phyloP scores from a whole-genome alignment of 2,797 vertebrate species.

The Aselliscus stoliczkanus region DNA sequence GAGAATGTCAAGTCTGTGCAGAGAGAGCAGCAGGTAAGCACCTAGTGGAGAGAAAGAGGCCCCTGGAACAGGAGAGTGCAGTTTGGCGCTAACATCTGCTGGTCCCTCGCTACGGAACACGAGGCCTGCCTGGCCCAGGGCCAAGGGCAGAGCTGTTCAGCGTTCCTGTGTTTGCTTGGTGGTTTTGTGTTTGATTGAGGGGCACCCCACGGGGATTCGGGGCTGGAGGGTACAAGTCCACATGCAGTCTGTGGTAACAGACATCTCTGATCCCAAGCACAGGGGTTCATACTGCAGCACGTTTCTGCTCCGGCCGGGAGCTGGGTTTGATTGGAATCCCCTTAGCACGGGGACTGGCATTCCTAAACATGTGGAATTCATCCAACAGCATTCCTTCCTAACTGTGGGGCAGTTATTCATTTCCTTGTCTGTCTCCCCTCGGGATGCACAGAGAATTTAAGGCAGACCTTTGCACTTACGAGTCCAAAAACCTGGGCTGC shows the following conservation, averaged over 20 bases:
- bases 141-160: not conserved
- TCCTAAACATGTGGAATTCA: slow-evolving; percentile 67
- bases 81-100: not conserved
- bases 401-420: slow-evolving; percentile 61
- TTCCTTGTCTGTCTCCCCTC: slow-evolving; percentile 60
- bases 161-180: not conserved
- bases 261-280: not conserved
- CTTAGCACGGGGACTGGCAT: slow-evolving; percentile 29
- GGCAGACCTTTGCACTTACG: slow-evolving; percentile 44
- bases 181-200: not conserved
- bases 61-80: not conserved
- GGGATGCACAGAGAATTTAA: slow-evolving; percentile 44
- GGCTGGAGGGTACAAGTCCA: not conserved
- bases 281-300: not conserved
- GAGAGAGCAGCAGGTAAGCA: not conserved
- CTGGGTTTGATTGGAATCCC: slow-evolving; percentile 41
- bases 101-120: not conserved
- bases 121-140: not conserved
- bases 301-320: slow-evolving; percentile 3
- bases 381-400: slow-evolving; percentile 48
- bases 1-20: not conserved
- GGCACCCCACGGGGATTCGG: not conserved
- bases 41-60: not conserved
- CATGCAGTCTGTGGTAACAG: not conserved
- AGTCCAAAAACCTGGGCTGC: not conserved